phyloP scores from a whole-genome alignment of 2,797 vertebrate genomes.

The Morelia viridis region DNA sequence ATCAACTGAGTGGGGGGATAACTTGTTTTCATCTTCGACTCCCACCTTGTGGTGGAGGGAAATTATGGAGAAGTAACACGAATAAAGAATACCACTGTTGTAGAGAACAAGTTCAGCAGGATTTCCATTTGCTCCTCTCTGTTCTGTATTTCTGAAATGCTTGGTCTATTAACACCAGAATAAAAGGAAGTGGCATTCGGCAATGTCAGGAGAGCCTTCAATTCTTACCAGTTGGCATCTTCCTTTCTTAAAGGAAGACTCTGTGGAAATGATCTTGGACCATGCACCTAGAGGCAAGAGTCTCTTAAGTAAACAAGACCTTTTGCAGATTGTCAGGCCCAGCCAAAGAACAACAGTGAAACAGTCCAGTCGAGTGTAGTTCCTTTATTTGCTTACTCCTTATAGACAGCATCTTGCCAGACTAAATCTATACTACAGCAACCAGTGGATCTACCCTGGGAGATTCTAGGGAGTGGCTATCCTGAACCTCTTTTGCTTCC shows the following conservation, averaged over 20 bases:
- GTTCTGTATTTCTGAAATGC: neutral
- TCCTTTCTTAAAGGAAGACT: slow-evolving; percentile 36
- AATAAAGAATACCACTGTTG: neutral
- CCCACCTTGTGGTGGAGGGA: neutral
- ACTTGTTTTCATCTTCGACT: neutral
- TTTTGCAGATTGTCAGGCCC: neutral
- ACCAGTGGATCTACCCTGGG: too few species aligned
- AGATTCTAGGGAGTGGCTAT: too few species aligned
- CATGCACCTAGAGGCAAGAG: slow-evolving; percentile 23
- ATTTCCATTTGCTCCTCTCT: neutral
- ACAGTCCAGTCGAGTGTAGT: too few species aligned
- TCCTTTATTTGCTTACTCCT: too few species aligned
- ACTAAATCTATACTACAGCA: too few species aligned
- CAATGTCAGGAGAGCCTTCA: neutral
- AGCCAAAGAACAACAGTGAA: too few species aligned
- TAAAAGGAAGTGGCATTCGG: slow-evolving; percentile 3
- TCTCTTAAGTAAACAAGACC: slow-evolving; percentile 20
- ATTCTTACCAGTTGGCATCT: neutral
- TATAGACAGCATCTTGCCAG: too few species aligned
- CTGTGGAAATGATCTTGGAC: slow-evolving; percentile 17
- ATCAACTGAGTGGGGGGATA: neutral
- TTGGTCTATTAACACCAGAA: slow-evolving; percentile 21
- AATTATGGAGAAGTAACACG: neutral
- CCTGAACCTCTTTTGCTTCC: too few species aligned
- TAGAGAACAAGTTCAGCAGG: neutral